Base-by-base conservation (phyloP, 2,888 invertebrate genomes). In the Platycnemis pennipes region DNA sequence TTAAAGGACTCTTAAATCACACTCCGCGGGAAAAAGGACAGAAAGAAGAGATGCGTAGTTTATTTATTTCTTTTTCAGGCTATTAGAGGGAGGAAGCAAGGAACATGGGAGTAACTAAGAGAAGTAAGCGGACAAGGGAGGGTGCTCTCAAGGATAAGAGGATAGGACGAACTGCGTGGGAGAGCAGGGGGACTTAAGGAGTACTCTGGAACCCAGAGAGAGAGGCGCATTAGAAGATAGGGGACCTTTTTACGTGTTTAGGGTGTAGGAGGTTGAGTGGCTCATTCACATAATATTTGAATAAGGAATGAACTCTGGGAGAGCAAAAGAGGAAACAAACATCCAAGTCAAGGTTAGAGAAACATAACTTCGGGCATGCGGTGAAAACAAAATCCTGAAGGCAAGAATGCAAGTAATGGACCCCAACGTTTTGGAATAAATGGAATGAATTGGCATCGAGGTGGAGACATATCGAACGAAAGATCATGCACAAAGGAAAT, bases 121-220 rank as follows among this genome's bases (percentile, higher is more conserved):
- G 16, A 77, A 77, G 37, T 37, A 77, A 77, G 37, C 77, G 26
- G 11, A 37, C 31, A n/a, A 77, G 37, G 26, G 37, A 77, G 77
- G 77, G 37, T 77, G 77, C 77, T 77, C 77, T 77, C 77, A 77
- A 77, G 77, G 37, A 77, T 11, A 77, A 16, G 77, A n/a, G 63
- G 31, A 2, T 13, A 26, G 7, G 26, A 11, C 8, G 77, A 5
- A 37, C 8, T 77, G 77, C 37, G 77, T 77, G 37, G 8, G 37
- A 31, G 37, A 77, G 5, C 13, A 77, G 63, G 11, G 37, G 1
- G 31, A 37, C 63, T 26, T 22, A 49, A 7, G 37, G 37, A 16
- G 37, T 37, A 77, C 31, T 37, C n/a, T 2, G 37, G 77, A 16
- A 31, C 11, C 13, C 77, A 77, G 77, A 63, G 77, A 1, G 31